These are phyloP conservation scores for Garrulus glandarius DNA, from an alignment of 2,797 vertebrate genomes.

Conservation along the genomic window DNA sequence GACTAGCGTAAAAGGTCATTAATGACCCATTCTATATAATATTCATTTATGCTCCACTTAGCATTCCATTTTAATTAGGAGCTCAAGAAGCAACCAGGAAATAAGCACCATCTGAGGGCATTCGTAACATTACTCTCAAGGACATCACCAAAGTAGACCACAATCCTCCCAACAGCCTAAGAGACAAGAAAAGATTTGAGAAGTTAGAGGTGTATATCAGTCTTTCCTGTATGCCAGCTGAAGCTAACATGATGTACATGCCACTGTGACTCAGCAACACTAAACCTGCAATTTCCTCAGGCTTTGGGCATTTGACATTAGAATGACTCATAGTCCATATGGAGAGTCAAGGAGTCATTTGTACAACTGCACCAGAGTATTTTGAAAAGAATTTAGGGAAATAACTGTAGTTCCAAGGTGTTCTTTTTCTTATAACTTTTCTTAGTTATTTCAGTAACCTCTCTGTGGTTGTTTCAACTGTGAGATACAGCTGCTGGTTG, in stretches of 20 bases:
- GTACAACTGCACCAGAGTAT: not conserved
- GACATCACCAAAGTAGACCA: not conserved
- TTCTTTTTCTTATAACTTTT: not conserved
- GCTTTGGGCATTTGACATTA: not conserved
- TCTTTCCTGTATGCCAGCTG: not conserved
- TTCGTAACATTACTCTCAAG: not conserved
- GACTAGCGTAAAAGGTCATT: not conserved
- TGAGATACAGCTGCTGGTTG: not conserved
- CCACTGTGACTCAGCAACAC: slow-evolving; percentile 26
- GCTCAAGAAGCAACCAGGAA: not conserved
- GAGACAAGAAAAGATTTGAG: not conserved
- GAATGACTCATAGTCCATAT: slow-evolving; percentile 28
- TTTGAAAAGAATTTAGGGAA: not conserved
- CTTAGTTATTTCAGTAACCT: not conserved
- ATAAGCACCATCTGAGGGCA: not conserved
- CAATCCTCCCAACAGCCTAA: not conserved
- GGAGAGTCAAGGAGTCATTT: not conserved
- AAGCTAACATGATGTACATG: not conserved
- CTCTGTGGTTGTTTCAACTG: not conserved
- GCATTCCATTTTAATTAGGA: not conserved
- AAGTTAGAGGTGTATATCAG: accelerated
- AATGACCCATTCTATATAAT: not conserved
- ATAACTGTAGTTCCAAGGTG: not conserved
- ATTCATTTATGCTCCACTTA: not conserved
- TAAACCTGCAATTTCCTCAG: slow-evolving; percentile 2